Evolutionary conservation across 1,140 invertebrate genomes (phyloP), one percentile per base, ranked within the genome.

Genomic region (Chionoecetes opilio): DNA sequence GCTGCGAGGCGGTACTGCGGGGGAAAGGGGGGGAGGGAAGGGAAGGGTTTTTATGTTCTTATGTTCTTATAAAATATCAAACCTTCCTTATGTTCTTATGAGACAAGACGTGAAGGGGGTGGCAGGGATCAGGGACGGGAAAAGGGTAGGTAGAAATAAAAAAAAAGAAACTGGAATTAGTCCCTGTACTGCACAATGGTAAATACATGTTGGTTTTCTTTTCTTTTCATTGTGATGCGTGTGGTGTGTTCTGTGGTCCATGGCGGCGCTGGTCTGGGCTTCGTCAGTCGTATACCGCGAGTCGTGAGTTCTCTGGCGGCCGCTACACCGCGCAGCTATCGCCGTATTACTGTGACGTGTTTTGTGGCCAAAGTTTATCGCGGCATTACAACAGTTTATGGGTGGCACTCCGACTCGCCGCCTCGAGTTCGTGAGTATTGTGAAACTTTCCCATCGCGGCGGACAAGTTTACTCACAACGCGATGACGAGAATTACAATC

Each of bases 1-100:
- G 46, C 35, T 41, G 31, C 91, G 38, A 2, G 95, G 95, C 1
- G 95, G 91, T 14, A 94, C 95, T 96, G 93, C 0, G 86, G 11
- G 26, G 0, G 35, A 37, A 29, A 32, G 32, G 32, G 2, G 9
- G 26, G n/a, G 53, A 75, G 53, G 53, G 53, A 75, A n/a, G 53
- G 53, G n/a, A n/a, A n/a, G n/a, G n/a, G n/a, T n/a, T n/a, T n/a
- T n/a, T n/a, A n/a, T n/a, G n/a, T n/a, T n/a, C n/a, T n/a, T n/a
- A n/a, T n/a, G n/a, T n/a, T n/a, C n/a, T n/a, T n/a, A n/a, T n/a
- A n/a, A n/a, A n/a, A n/a, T n/a, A n/a, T n/a, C n/a, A n/a, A n/a
- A n/a, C n/a, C n/a, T n/a, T n/a, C n/a, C n/a, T n/a, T n/a, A n/a
- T n/a, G n/a, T n/a, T n/a, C n/a, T n/a, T n/a, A n/a, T n/a, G n/a